Evolutionary conservation across 2,797 vertebrate species (phyloP).

Genomic region (Brachyalestes nurse): DNA sequence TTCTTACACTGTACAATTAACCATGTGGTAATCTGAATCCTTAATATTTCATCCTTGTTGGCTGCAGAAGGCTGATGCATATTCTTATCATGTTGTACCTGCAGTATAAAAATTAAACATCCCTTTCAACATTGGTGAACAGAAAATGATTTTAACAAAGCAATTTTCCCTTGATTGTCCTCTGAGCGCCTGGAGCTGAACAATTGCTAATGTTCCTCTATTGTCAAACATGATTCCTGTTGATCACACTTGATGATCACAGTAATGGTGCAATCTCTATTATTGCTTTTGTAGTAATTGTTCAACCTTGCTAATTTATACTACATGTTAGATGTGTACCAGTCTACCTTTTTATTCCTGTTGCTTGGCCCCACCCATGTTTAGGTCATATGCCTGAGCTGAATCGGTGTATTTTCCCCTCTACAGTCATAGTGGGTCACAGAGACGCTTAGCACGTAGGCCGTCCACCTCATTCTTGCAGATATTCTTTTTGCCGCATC

Average conservation of each 20-base stretch:
- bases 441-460: not conserved
- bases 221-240: not conserved
- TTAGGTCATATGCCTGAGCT: not conserved
- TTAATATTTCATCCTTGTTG: not conserved
- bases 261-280: not conserved
- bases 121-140: not conserved
- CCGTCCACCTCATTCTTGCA: not conserved
- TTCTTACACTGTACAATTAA: not conserved
- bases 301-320: too few species aligned
- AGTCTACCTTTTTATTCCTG: not conserved
- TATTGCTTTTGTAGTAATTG: too few species aligned
- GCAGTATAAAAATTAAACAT: not conserved
- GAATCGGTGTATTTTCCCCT: constrained; percentile 6
- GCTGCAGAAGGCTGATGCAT: not conserved
- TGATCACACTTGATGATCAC: not conserved
- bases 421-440: not conserved
- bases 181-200: not conserved
- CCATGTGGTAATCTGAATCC: not conserved
- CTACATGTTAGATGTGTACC: not conserved
- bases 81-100: not conserved
- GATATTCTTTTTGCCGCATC: constrained; percentile 10
- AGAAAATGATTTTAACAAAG: not conserved
- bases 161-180: not conserved
- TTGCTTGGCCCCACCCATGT: not conserved
- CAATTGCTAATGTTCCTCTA: not conserved